These are phyloP conservation scores for Misgurnus mizolepis DNA, from an alignment of 2,113 vertebrate genomes.

Conservation along the genomic window DNA sequence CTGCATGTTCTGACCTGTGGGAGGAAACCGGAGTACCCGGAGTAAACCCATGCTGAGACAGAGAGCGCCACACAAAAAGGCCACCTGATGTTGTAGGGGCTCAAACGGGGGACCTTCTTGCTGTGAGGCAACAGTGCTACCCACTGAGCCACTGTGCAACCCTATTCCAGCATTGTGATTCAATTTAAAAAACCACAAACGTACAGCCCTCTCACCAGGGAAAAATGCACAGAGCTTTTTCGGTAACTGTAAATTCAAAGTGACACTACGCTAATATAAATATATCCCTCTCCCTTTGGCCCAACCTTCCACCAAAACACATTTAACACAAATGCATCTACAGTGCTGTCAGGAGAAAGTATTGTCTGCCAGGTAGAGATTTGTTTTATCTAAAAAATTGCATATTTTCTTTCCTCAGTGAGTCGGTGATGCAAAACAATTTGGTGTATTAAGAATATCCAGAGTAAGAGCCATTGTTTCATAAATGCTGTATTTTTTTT, in stretches of 20 bases:
- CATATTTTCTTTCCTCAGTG: neutral
- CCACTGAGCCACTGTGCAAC: no score
- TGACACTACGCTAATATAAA: slow-evolving; percentile 12
- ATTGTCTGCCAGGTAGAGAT: neutral
- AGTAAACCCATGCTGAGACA: no score
- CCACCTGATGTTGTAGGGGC: no score
- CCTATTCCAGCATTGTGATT: neutral
- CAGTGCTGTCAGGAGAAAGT: slow-evolving; percentile 9
- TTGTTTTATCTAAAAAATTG: slow-evolving; percentile 20
- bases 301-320: slow-evolving; percentile 3
- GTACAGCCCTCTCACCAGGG: neutral
- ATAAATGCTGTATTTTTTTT: neutral
- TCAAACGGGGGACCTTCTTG: no score
- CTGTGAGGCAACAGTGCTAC: no score
- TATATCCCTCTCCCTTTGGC: slow-evolving; percentile 19
- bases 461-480: slow-evolving; percentile 19
- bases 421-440: slow-evolving; percentile 27
- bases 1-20: no score
- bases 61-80: no score
- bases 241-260: slow-evolving; percentile 19
- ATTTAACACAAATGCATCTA: slow-evolving; percentile 22
- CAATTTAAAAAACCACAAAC: slow-evolving; percentile 33
- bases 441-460: neutral
- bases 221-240: slow-evolving; percentile 11
- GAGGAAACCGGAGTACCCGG: no score